Evolutionary conservation across 1,140 invertebrate species (phyloP).

Genomic region (Papilio aristodemus): DNA sequence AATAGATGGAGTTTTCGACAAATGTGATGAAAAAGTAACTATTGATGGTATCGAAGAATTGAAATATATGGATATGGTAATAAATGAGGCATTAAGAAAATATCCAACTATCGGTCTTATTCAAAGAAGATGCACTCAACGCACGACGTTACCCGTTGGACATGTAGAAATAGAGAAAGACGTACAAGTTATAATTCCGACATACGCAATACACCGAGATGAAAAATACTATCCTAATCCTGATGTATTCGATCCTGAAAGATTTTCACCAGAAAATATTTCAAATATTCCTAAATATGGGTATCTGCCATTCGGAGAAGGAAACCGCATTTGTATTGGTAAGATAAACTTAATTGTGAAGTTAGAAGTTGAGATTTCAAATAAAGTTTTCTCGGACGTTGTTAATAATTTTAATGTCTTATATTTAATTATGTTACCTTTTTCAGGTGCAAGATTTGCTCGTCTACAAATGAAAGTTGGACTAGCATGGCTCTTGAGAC

Average conservation of each 20-base stretch:
- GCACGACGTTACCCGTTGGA: conserved; percentile 49
- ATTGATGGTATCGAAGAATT: conserved; percentile 59
- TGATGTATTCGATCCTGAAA: conserved; percentile 71
- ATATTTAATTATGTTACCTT: neutral
- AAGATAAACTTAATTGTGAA: too few relatives aligned
- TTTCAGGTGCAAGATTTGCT: conserved; percentile 72
- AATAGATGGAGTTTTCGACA: conserved; percentile 74
- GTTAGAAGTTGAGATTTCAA: too few relatives aligned
- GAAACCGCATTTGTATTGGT: conserved; percentile 82
- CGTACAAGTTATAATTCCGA: conserved; percentile 51
- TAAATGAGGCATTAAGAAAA: conserved; percentile 73
- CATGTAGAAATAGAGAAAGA: conserved; percentile 54
- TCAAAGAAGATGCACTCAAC: conserved; percentile 41
- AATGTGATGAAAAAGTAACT: conserved; percentile 56
- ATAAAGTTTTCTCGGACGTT: conserved; percentile 51
- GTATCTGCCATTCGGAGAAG: conserved; percentile 83
- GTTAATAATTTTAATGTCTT: neutral
- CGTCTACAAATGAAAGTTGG: conserved; percentile 74
- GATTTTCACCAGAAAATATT: conserved; percentile 62
- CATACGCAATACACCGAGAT: conserved; percentile 62
- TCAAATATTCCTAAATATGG: conserved; percentile 42
- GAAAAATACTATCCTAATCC: conserved; percentile 66
- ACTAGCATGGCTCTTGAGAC: conserved; percentile 57
- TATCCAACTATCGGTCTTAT: conserved; percentile 62
- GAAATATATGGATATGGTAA: conserved; percentile 65